Evolutionary conservation across 2,113 vertebrate genomes (phyloP), one percentile per base, ranked within the genome.

Genomic region (Panthera leo): DNA sequence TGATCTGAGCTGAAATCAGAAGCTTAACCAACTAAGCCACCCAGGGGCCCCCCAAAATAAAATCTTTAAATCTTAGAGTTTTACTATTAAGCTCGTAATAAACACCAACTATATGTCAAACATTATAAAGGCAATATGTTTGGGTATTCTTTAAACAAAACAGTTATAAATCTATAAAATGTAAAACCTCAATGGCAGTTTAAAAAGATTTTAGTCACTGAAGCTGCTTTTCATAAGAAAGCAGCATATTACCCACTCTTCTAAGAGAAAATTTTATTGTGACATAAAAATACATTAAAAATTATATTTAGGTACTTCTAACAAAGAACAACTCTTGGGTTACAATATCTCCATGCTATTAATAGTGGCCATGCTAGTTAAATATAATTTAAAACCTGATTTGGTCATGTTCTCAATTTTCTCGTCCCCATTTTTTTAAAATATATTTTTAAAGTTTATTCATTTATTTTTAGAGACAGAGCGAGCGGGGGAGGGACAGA

Each of bases 181-280:
- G 13, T 61, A 53, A 65, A 92, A 63, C 9, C 58, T 79, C 18
- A 92, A 91, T 48, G 15, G 75, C 21, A 89, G 27, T 29, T 91
- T 73, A 16, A 76, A n/a, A 73, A 83, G n/a, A 71, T 36, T 86
- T 94, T 80, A 63, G 71, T 42, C 12, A 70, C 48, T 10, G 25
- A 7, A 94, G 27, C 51, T 90, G 34, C 25, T 87, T 96, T 94
- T 48, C n/a, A 12, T 51, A 94, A 76, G 34, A 92, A 86, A 78
- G 31, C 23, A 75, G 65, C 34, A 2, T 19, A 85, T 85, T 53
- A 84, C 12, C 25, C 31, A 58, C 10, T 85, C 36, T 93, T 85
- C 42, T 36, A 73, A 85, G 70, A 79, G 42, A 84, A 55, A 95
- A 76, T 14, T 45, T 39, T 82, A 53, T 34, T 82, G 11, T 27